Conservation (phyloP, 2,888 invertebrate genomes). For the Stegana nigrithorax region DNA sequence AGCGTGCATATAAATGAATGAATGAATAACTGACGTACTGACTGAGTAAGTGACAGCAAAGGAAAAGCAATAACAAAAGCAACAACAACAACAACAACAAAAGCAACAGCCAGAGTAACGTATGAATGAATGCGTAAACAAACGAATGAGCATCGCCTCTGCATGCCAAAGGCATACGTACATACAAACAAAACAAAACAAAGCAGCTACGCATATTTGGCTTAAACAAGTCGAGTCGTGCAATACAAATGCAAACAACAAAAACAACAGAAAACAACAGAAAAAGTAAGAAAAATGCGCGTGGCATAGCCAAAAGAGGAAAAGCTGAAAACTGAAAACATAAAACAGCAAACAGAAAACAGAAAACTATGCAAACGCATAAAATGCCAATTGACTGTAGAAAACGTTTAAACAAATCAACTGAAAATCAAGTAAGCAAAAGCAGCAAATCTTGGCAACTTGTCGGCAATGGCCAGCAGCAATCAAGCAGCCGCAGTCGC, state of each 20-base stretch:
- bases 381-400: conserved; percentile 60
- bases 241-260: too few species aligned
- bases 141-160: conserved; percentile 45
- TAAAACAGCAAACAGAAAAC: conserved; percentile 20
- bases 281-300: conserved; percentile 37
- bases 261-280: background rate
- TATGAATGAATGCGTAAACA: too few species aligned
- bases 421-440: too few species aligned
- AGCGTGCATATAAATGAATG: conserved; percentile 11
- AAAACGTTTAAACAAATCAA: conserved; percentile 51
- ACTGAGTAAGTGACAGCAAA: conserved; percentile 33
- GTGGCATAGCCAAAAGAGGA: conserved; percentile 55
- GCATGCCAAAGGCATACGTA: conserved; percentile 35
- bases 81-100: conserved; percentile 15
- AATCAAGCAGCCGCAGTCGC: too few species aligned
- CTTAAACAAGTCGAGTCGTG: conserved; percentile 38
- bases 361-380: conserved; percentile 34
- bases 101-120: conserved; percentile 24
- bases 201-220: conserved; percentile 57
- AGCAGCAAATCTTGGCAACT: too few species aligned
- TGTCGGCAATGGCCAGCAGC: too few species aligned
- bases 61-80: conserved; percentile 25
- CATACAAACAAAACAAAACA: conserved; percentile 49
- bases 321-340: conserved; percentile 1
- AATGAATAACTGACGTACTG: conserved; percentile 27